Evolutionary conservation across 2,113 vertebrate genomes (phyloP).

Genomic region (Vulpes lagopus): DNA sequence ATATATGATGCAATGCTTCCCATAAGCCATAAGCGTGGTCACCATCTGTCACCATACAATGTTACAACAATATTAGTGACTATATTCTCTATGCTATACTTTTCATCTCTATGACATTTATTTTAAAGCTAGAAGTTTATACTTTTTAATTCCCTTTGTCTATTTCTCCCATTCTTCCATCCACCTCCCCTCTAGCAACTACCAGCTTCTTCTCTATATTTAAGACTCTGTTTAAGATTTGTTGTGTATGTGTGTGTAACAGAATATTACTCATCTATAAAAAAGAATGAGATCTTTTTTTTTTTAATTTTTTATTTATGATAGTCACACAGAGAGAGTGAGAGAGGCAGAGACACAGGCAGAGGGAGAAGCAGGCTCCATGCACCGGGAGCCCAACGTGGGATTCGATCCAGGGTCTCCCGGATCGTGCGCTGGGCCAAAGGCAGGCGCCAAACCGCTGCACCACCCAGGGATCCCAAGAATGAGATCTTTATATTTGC

Average conservation of each 20-base stretch:
- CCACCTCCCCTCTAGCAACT: not conserved
- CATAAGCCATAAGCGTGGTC: not conserved
- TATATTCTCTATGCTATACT: not conserved
- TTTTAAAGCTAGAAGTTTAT: not conserved
- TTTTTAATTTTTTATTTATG: too few relatives aligned
- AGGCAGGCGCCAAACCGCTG: too few relatives aligned
- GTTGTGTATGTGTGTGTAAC: not conserved
- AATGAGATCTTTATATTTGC: not conserved
- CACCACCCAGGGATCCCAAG: too few relatives aligned
- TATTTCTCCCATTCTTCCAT: not conserved
- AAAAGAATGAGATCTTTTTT: not conserved
- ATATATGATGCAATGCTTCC: not conserved
- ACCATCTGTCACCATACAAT: not conserved
- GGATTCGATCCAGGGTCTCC: too few relatives aligned
- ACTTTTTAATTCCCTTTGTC: not conserved
- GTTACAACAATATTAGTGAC: not conserved
- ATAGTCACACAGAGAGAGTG: too few relatives aligned
- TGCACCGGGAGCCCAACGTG: too few relatives aligned
- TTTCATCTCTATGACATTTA: not conserved
- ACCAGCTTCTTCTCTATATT: not conserved
- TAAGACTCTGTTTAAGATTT: not conserved
- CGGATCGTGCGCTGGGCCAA: too few relatives aligned
- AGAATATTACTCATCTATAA: not conserved
- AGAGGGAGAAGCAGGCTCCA: too few relatives aligned
- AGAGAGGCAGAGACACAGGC: too few relatives aligned